Conservation (phyloP, 1,140 invertebrate species). For the Branchinecta lynchi region DNA sequence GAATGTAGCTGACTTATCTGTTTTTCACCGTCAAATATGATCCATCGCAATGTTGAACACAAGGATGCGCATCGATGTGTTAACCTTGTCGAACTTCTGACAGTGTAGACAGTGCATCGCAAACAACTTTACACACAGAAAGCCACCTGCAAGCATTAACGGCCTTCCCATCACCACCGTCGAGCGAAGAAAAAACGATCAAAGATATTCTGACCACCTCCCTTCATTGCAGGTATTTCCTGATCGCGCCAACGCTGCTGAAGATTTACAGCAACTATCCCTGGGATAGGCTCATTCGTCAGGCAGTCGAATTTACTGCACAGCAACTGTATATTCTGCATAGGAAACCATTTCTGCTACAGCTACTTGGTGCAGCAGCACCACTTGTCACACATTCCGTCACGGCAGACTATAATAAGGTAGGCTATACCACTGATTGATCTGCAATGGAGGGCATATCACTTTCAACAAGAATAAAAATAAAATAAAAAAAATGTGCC, state of each 20-base stretch:
- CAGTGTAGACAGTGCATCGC: too few species aligned
- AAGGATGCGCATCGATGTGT: too few species aligned
- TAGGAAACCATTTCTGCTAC: slow-evolving; percentile 91
- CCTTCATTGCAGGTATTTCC: slow-evolving; percentile 52
- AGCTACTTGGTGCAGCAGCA: slow-evolving; percentile 97
- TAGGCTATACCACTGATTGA: slow-evolving; percentile 74
- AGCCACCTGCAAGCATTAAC: too few species aligned
- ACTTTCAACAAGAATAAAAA: slow-evolving; percentile 23
- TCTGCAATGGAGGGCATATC: slow-evolving; percentile 85
- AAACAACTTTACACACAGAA: too few species aligned
- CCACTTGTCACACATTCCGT: slow-evolving; percentile 59
- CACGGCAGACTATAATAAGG: slow-evolving; percentile 67
- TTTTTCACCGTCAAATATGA: too few species aligned
- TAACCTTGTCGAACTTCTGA: too few species aligned
- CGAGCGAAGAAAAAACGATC: too few species aligned
- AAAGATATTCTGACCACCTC: too few species aligned
- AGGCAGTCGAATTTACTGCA: slow-evolving; percentile 91
- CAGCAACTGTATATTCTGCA: slow-evolving; percentile 98
- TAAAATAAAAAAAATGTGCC: slow-evolving; percentile 1
- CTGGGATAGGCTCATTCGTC: slow-evolving; percentile 77
- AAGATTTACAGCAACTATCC: slow-evolving; percentile 96
- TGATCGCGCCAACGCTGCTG: slow-evolving; percentile 93
- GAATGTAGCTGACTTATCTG: too few species aligned
- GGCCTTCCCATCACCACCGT: too few species aligned
- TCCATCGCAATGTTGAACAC: too few species aligned